These are phyloP conservation scores for Heterotilapia buettikoferi DNA, from an alignment of 2,113 vertebrate genomes.

Conservation along the genomic window DNA sequence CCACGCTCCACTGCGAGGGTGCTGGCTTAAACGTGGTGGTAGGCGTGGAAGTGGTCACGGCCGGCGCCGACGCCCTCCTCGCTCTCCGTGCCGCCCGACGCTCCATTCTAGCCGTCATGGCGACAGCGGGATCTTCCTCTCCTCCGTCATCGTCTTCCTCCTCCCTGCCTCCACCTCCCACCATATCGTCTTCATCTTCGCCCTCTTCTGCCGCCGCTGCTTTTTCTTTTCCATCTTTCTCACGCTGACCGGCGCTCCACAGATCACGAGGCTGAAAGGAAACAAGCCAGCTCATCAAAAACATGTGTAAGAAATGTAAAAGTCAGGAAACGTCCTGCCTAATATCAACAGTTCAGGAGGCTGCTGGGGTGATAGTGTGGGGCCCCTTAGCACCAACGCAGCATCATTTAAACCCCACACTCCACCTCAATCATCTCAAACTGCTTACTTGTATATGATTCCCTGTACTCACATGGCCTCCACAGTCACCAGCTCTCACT, in stretches of 20 bases:
- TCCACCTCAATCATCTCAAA: not conserved
- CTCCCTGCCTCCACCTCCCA: slow-evolving; percentile 28
- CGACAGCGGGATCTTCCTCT: slow-evolving; percentile 76
- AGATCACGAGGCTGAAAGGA: slow-evolving; percentile 57
- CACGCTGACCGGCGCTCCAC: slow-evolving; percentile 73
- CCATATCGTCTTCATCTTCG: slow-evolving; percentile 1
- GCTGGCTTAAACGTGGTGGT: slow-evolving; percentile 74
- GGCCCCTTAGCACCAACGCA: accelerated
- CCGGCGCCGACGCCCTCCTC: slow-evolving; percentile 76
- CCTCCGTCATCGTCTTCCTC: slow-evolving; percentile 52
- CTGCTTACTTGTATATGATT: accelerated
- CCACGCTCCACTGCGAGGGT: slow-evolving; percentile 89
- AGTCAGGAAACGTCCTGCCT: not conserved
- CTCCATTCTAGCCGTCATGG: slow-evolving; percentile 82
- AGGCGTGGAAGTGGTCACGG: slow-evolving; percentile 75
- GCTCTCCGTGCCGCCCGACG: slow-evolving; percentile 61
- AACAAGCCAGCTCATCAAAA: not conserved
- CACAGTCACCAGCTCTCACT: not conserved
- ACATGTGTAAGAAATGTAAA: not conserved
- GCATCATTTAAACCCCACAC: not conserved
- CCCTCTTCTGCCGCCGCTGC: not conserved
- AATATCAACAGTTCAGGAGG: not conserved
- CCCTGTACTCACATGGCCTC: not conserved
- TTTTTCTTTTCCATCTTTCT: slow-evolving; percentile 64
- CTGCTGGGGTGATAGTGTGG: accelerated